Evolutionary conservation across 1,140 invertebrate genomes (phyloP), one percentile per base, ranked within the genome.

Genomic region (Mesaphorura yosii): DNA sequence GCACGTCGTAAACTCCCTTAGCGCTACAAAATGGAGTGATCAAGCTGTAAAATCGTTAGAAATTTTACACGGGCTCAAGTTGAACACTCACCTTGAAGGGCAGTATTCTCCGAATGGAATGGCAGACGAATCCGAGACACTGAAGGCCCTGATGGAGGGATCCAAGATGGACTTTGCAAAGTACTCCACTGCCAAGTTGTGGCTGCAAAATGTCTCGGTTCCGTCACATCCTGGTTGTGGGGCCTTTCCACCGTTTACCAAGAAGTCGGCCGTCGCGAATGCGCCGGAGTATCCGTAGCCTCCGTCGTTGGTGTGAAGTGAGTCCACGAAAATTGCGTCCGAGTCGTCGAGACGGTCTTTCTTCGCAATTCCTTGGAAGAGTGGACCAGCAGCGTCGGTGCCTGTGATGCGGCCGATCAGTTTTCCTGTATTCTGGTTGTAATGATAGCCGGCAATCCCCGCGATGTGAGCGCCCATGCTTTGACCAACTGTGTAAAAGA

Each of bases 301-400:
- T 3, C 74, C 73, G 2, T 75, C 78, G 58, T 83, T 79, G 1
- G 81, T 80, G 59, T 83, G 81, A 51, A 83, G 80, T 0, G 80
- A 72, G 61, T 81, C 79, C 2, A 82, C 79, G 44, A 81, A 79
- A 25, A 74, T 69, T 0, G 79, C 80, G 64, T 83, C 81, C 29
- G 67, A 68, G n/a, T 72, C 72, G 48, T 72, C 74, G 1, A 84
- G 69, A 15, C 55, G 41, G 12, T 44, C 17, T 15, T n/a, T 7
- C 4, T 14, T 14, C 12, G 20, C 14, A 22, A 37, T 53, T 2
- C 2, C 22, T 2, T 31, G n/a, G 34, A 54, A 57, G 5, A 34
- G 15, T 22, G 50, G 55, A 7, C 15, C 40, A 2, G 55, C 44
- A 19, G 55, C 37, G 28, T 57, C 50, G 22, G 31, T 22, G 14